Evolutionary conservation across 2,113 vertebrate genomes (phyloP), one percentile per base, ranked within the genome.

Genomic region (Taurulus bubalis): DNA sequence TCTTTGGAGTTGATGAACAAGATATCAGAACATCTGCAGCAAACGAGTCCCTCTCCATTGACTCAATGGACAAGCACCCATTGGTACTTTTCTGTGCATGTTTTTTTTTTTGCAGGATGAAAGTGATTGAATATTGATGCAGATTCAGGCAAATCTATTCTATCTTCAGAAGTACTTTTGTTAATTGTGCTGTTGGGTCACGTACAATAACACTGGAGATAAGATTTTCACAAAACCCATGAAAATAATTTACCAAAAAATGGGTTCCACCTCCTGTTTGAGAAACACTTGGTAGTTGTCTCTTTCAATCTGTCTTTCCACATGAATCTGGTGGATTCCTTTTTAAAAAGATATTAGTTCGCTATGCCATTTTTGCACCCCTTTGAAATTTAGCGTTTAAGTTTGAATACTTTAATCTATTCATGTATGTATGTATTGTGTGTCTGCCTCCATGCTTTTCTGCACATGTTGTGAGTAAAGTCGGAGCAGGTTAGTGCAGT

Each of bases 1-100:
- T 63, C 11, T 83, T 40, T 73, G 63, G 55, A 16, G 26, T 8
- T 28, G 22, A 60, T 72, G 20, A 63, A 58, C 24, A 62, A 60
- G 20, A 53, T n/a, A 22, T 14, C 4, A 10, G 6, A 20, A 34
- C 3, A 56, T 66, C 38, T 49, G 16, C 28, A 49, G 26, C 30
- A 30, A 56, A 40, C 22, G 1, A 20, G 14, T 40, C 16, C 22
- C 9, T 63, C 34, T 34, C 34, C 34, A 6, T 34, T 34, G 34
- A 34, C 2, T 34, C 34, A 6, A 34, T 6, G 34, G 34, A 34
- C 34, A 1, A 34, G 34, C 34, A 34, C 1, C 34, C 34, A 34
- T 34, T 32, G 30, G 30, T 32, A 32, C n/a, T 58, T 45, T 66
- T 45, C n/a, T n/a, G 32, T 28, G 30, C 15, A 12, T 6, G 14